Evolutionary conservation across 2,888 invertebrate species (phyloP).

Genomic region (Carpatolechia fugitivella): DNA sequence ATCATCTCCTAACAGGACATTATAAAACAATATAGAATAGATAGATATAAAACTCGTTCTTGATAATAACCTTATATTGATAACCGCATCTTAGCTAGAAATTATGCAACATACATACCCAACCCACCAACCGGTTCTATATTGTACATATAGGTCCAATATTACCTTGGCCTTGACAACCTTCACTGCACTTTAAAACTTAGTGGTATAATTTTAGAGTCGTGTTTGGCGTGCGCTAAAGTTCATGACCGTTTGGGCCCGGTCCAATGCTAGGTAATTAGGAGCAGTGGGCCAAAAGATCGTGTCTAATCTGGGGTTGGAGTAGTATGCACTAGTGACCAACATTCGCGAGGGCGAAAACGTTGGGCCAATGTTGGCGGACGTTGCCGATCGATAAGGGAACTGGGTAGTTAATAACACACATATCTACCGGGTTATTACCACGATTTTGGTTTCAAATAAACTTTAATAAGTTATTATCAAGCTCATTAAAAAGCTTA

Average conservation of each 20-base stretch:
- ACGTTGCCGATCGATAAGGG: too few species aligned
- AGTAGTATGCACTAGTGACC: conserved; percentile 29
- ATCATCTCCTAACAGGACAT: too few species aligned
- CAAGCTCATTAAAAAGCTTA: too few species aligned
- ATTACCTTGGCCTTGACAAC: conserved; percentile 61
- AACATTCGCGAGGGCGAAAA: conserved; percentile 25
- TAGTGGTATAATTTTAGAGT: conserved; percentile 43
- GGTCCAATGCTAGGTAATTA: conserved; percentile 70
- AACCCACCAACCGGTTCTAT: background rate
- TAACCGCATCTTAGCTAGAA: background rate
- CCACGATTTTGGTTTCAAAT: too few species aligned
- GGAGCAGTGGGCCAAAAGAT: conserved; percentile 68
- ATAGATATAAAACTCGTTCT: background rate
- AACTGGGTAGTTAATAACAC: too few species aligned
- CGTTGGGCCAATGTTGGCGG: background rate
- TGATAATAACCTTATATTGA: background rate
- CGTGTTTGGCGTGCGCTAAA: conserved; percentile 47
- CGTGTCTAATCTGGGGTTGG: conserved; percentile 40
- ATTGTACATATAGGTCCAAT: background rate
- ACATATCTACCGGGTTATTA: too few species aligned
- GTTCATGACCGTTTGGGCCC: conserved; percentile 68
- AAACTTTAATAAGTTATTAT: too few species aligned
- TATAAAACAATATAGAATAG: too few species aligned
- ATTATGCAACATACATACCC: conserved; percentile 5
- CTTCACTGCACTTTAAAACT: conserved; percentile 37